Evolutionary conservation across 2,888 invertebrate genomes (phyloP).

Genomic region (Anarsia innoxiella): DNA sequence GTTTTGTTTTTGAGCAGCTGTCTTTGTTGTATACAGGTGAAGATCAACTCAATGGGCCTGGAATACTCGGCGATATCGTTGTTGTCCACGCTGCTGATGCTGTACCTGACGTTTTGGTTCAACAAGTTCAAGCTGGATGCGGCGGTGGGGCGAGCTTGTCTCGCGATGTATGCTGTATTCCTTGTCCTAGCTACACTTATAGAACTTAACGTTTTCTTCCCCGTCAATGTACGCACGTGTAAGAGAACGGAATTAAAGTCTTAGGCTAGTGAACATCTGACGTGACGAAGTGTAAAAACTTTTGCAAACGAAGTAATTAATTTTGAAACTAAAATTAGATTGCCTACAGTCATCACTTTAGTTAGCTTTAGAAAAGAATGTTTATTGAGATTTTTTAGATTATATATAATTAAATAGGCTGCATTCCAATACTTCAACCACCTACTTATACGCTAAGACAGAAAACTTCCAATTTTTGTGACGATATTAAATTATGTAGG

Average conservation of each 20-base stretch:
- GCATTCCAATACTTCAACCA: too few relatives aligned
- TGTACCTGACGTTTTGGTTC: slow-evolving; percentile 88
- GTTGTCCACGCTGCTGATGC: slow-evolving; percentile 87
- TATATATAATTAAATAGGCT: too few relatives aligned
- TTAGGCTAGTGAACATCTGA: slow-evolving; percentile 42
- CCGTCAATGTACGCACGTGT: slow-evolving; percentile 91
- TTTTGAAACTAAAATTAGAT: too few relatives aligned
- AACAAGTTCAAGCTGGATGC: slow-evolving; percentile 92
- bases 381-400: too few relatives aligned
- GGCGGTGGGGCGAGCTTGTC: slow-evolving; percentile 88
- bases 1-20: too few relatives aligned
- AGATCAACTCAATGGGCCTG: slow-evolving; percentile 92
- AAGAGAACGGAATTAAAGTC: slow-evolving; percentile 69
- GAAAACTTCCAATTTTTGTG: too few relatives aligned
- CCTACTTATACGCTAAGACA: too few relatives aligned
- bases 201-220: slow-evolving; percentile 95
- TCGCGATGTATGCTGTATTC: slow-evolving; percentile 91
- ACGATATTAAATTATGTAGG: too few relatives aligned
- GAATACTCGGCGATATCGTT: slow-evolving; percentile 94
- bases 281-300: too few relatives aligned
- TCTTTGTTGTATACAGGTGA: slow-evolving; percentile 69
- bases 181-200: slow-evolving; percentile 91
- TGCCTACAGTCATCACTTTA: too few relatives aligned
- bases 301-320: too few relatives aligned
- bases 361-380: too few relatives aligned